phyloP scores from a whole-genome alignment of 2,888 invertebrate species.

The Hemicrepidius hirtus region DNA sequence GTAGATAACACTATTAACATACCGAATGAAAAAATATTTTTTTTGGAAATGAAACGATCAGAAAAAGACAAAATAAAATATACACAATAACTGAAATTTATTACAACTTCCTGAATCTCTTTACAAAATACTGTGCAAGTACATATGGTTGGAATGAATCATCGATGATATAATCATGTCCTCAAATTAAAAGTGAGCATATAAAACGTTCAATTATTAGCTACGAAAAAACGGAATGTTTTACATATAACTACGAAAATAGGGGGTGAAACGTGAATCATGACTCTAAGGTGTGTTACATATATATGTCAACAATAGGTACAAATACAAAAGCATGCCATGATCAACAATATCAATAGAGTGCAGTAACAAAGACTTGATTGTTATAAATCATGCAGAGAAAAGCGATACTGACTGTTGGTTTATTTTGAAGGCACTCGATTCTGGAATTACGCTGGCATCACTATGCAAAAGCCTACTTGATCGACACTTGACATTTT shows the following conservation, averaged over 20 bases:
- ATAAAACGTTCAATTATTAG: not conserved
- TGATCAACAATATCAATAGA: not conserved
- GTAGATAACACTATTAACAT: no score
- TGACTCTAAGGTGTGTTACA: slow-evolving; percentile 4
- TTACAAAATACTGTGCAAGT: not conserved
- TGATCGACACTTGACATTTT: slow-evolving; percentile 22
- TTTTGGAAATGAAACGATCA: no score
- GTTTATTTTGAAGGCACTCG: not conserved
- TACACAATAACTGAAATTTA: no score
- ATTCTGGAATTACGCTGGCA: slow-evolving; percentile 5
- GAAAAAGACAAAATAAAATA: no score
- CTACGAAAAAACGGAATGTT: not conserved
- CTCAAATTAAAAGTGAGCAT: not conserved
- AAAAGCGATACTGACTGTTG: no score
- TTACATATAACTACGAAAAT: not conserved
- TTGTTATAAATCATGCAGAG: no score
- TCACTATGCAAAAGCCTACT: slow-evolving; percentile 2
- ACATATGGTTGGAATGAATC: slow-evolving; percentile 8
- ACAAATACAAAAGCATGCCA: not conserved
- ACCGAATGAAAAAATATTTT: no score
- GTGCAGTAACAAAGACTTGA: no score
- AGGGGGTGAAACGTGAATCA: not conserved
- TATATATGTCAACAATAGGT: not conserved
- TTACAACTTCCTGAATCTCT: no score
- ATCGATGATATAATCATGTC: slow-evolving; percentile 20